Percentiles rank a stretch among this genome's conserved stretches.
phyloP scores from a whole-genome alignment of 1,140 invertebrate species.

The Lepeophtheirus salmonis region DNA sequence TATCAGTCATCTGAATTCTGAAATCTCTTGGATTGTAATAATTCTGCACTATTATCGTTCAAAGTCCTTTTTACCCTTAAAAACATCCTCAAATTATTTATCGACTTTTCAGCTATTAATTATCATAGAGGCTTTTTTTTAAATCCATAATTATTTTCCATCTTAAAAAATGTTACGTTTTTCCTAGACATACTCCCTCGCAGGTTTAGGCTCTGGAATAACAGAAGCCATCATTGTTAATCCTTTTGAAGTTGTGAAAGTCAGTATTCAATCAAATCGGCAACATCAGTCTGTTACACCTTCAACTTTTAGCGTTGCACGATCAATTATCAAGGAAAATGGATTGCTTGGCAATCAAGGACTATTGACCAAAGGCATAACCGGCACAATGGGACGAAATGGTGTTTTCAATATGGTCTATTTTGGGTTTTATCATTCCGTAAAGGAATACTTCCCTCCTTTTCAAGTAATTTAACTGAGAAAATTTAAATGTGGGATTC shows the following conservation, averaged over 20 bases:
- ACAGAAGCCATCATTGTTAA: constrained; percentile 76
- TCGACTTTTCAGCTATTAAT: background rate
- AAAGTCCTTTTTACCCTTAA: no score
- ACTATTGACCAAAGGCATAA: constrained; percentile 47
- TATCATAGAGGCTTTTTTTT: background rate
- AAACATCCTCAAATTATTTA: no score
- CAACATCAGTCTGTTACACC: constrained; percentile 34
- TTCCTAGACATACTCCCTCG: constrained; percentile 58
- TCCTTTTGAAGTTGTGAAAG: constrained; percentile 87
- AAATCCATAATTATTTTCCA: background rate
- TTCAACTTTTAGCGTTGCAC: constrained; percentile 54
- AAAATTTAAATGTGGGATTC: no score
- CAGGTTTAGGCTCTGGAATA: constrained; percentile 62
- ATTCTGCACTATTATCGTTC: no score
- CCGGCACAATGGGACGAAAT: constrained; percentile 65
- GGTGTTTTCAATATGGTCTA: constrained; percentile 79
- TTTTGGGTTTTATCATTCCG: constrained; percentile 81
- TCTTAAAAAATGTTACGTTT: constrained; percentile 16
- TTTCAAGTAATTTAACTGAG: background rate
- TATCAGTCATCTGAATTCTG: no score
- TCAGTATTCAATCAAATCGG: constrained; percentile 43
- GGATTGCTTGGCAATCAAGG: constrained; percentile 23
- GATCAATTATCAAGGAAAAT: constrained; percentile 48
- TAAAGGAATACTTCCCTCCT: constrained; percentile 50
- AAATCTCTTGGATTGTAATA: no score